These are phyloP conservation scores for Rafetus swinhoei DNA, from an alignment of 2,113 vertebrate genomes.

Conservation along the genomic window DNA sequence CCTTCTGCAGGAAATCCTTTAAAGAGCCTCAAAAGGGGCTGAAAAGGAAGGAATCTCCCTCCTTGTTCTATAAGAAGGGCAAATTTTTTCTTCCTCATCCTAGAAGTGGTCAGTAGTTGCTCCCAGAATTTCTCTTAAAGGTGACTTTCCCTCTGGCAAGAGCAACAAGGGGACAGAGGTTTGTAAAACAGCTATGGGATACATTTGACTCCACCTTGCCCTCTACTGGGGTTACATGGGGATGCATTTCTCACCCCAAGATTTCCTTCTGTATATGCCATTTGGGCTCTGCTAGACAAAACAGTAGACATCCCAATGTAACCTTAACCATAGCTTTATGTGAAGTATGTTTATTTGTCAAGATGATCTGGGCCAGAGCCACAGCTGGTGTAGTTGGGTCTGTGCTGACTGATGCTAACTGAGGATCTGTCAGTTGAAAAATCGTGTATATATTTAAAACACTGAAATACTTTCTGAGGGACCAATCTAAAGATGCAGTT, in stretches of 20 bases:
- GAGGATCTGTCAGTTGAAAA: not conserved
- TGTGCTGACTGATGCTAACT: not conserved
- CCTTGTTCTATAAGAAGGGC: not conserved
- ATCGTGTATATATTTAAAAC: not conserved
- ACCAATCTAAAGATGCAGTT: not conserved
- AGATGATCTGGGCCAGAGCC: not conserved
- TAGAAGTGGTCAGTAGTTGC: not conserved
- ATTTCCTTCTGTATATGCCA: not conserved
- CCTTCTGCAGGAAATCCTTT: not conserved
- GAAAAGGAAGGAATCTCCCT: not conserved
- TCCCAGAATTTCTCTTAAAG: not conserved
- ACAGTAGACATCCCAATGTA: not conserved
- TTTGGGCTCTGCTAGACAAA: not conserved
- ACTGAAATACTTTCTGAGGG: not conserved
- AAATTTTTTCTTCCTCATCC: not conserved
- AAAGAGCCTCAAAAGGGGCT: not conserved
- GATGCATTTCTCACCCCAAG: not conserved
- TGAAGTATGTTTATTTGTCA: not conserved
- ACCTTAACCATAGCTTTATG: not conserved
- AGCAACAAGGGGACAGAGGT: not conserved
- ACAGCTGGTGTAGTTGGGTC: not conserved
- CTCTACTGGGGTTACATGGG: not conserved
- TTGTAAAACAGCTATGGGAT: not conserved
- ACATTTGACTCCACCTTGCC: not conserved
- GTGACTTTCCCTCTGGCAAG: not conserved